Evolutionary conservation across 2,797 vertebrate species (phyloP).

Genomic region (Mareca strepera): DNA sequence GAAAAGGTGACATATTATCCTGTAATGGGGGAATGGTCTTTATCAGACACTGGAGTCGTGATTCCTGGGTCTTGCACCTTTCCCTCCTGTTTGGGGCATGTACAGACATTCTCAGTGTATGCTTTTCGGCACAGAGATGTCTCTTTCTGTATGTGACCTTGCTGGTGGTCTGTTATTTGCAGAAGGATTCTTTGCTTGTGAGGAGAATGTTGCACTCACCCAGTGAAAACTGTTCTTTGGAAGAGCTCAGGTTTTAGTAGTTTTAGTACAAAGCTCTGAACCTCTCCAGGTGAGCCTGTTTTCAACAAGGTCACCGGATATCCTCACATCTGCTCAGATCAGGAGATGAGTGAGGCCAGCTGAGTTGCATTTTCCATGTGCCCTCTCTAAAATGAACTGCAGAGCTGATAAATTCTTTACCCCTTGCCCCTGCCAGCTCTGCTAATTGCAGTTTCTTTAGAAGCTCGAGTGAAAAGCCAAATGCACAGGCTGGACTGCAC

Average conservation of each 20-base stretch:
- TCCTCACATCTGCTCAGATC: constrained; percentile 16
- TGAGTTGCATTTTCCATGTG: constrained; percentile 20
- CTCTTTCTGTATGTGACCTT: not conserved
- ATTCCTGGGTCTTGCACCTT: not conserved
- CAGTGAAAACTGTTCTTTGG: constrained; percentile 6
- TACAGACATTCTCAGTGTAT: not conserved
- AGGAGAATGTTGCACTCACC: not conserved
- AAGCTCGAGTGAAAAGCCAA: not conserved
- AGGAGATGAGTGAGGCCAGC: constrained; percentile 53
- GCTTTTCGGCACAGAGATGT: not conserved
- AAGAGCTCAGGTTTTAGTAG: not conserved
- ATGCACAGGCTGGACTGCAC: rapidly evolving
- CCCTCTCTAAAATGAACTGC: constrained; percentile 20
- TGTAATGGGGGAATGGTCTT: not conserved
- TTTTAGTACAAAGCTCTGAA: constrained; percentile 1
- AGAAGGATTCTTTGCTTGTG: not conserved
- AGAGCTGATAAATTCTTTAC: constrained; percentile 25
- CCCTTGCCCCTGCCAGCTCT: not conserved
- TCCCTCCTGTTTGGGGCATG: not conserved
- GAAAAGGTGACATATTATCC: not conserved
- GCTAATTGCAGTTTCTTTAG: not conserved
- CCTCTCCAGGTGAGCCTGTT: constrained; percentile 50
- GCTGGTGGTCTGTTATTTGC: not conserved
- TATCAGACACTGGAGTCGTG: not conserved
- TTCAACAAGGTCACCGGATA: constrained; percentile 45